Base-by-base conservation (phyloP, 1,140 invertebrate genomes). In the Zaprionus vittiger region DNA sequence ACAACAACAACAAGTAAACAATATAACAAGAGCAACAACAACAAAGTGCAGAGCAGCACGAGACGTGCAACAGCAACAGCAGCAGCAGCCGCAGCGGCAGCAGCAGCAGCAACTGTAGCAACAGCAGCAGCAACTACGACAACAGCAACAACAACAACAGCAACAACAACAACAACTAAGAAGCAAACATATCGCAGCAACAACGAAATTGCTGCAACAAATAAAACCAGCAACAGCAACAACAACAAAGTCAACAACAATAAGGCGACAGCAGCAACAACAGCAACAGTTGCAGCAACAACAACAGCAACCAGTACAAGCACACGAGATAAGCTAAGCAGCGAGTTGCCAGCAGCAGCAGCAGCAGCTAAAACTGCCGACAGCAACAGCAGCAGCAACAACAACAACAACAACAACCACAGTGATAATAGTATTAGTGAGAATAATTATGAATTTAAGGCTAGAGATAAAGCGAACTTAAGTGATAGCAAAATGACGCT, bases 381-480 rank as follows among this genome's bases (percentile, higher is more conserved):
- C 26, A 70, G 56, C 41, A 81, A 31, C n/a, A 73, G 34, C 41
- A 77, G 63, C 63, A 78, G 70, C 52, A 80, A 47, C 65, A 75
- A 34, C 57, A 89, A 71, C 71, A 86, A 84, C 81, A 87, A 85
- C 83, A 81, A 78, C 73, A 69, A 79, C 70, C 81, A 79, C 77
- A 92, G 91, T 92, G 87, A 91, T 92, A 92, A 81, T 91, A 91
- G 86, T 91, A 90, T 91, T 90, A 89, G 76, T 90, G 85, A 89
- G 59, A 84, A 89, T 82, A 89, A 77, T 89, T 89, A 90, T 90
- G 85, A 90, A 72, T 91, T 83, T 91, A 90, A 86, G 86, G 62
- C 61, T 86, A 89, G 70, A 83, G 77, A 83, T 91, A 91, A 85
- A 83, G 78, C 78, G 78, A 91, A 71, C 77, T 38, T 81, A 86